Evolutionary conservation across 2,888 invertebrate genomes (phyloP), one percentile per base, ranked within the genome.

Genomic region (Cephalotes varians): DNA sequence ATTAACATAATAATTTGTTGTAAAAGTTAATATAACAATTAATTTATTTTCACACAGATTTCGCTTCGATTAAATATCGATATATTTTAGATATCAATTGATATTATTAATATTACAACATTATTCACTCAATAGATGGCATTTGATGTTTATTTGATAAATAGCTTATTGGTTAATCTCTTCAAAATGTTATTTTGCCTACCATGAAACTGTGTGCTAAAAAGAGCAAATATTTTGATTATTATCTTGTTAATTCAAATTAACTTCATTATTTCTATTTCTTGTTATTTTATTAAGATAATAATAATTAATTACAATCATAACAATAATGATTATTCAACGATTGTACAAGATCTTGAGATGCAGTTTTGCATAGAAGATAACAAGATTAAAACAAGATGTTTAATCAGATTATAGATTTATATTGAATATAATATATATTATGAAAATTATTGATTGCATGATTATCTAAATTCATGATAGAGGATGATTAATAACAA

Each of bases 141-240:
- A 1, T 44, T 56, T 18, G 40, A 58, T 44, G 31, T 60, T 47
- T 62, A 54, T 54, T 51, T 34, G 15, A 51, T 51, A 34, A 69
- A 51, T 31, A 65, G 21, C n/a, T 34, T 51, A 49, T 9, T 3
- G 9, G 18, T 2, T 58, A 72, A 5, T 72, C 10, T 28, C 40
- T 1, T 40, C 7, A 25, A 64, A 40, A 37, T 25, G 25, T 40
- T 64, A 25, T 62, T 25, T n/a, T 5, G 51, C 6, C 7, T 25
- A 15, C 0, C 21, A 0, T 58, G 9, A 25, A 71, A 28, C 3
- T 28, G 18, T 5, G 6, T n/a, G 12, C 9, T 60, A n/a, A 15
- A 69, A 71, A 37, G 2, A 51, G 5, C 1, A 51, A 51, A 65
- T 47, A 44, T 65, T 47, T 28, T 28, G 7, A 69, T 65, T 65